phyloP scores from a whole-genome alignment of 2,797 vertebrate species.

The Malacoraja senta region DNA sequence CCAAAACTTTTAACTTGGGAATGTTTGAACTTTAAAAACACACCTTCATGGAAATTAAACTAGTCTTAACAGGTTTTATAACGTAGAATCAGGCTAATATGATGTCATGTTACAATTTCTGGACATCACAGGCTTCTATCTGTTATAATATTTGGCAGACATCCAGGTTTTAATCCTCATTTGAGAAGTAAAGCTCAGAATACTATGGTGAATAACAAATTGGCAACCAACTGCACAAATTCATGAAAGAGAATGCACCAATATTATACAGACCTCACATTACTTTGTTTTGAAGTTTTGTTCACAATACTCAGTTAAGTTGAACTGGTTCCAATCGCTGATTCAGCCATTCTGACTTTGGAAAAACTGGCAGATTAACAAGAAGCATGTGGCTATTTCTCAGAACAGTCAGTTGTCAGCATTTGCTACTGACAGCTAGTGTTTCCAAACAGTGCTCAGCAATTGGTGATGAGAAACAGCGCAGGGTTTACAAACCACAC shows the following conservation, averaged over 20 bases:
- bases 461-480: background rate
- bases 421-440: background rate
- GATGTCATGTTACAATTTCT: background rate
- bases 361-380: background rate
- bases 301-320: background rate
- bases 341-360: background rate
- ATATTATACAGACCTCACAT: background rate
- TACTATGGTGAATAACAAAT: background rate
- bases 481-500: background rate
- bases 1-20: background rate
- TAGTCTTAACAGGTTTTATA: background rate
- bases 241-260: background rate
- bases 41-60: background rate
- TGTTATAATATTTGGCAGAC: background rate
- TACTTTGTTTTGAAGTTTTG: constrained; percentile 8
- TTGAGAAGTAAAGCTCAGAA: background rate
- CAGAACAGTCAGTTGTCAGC: constrained; percentile 16
- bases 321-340: background rate
- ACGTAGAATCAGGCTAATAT: background rate
- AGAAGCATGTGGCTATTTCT: background rate
- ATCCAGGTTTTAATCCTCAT: background rate
- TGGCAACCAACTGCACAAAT: background rate
- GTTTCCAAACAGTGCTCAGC: background rate
- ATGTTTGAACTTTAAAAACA: background rate
- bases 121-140: background rate